Percentiles rank a stretch among this genome's conserved stretches.
These are phyloP conservation scores for Halcyon smyrnensis DNA, from an alignment of 2,797 vertebrate genomes.

Conservation along the genomic window DNA sequence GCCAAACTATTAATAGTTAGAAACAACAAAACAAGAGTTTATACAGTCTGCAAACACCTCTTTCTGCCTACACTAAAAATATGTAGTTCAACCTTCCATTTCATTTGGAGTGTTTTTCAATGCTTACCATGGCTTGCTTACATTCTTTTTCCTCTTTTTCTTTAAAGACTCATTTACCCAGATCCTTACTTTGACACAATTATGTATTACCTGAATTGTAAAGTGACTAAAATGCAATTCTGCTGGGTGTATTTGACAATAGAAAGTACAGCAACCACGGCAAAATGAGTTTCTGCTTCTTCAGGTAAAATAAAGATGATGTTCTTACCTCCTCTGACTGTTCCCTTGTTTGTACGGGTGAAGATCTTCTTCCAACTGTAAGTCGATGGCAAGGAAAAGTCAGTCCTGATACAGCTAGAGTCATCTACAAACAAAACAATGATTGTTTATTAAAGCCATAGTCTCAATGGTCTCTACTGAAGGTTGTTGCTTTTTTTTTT, in stretches of 20 bases:
- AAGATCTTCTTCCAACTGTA: conserved; percentile 93
- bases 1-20: neutral
- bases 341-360: conserved; percentile 89
- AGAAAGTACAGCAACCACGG: neutral
- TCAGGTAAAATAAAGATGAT: neutral
- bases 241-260: neutral
- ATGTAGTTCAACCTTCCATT: neutral
- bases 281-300: neutral
- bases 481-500: neutral
- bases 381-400: conserved; percentile 96
- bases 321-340: conserved; percentile 91
- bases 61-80: neutral
- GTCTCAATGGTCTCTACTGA: neutral
- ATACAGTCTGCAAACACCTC: neutral
- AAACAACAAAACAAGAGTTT: neutral
- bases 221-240: neutral
- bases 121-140: neutral
- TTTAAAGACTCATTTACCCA: neutral
- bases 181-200: neutral
- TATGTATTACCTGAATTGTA: fast-evolving
- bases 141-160: neutral
- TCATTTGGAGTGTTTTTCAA: neutral
- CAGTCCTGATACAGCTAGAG: conserved; percentile 91
- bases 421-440: conserved; percentile 85
- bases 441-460: neutral